phyloP scores from a whole-genome alignment of 2,113 vertebrate species.

The Tenrec ecaudatus region DNA sequence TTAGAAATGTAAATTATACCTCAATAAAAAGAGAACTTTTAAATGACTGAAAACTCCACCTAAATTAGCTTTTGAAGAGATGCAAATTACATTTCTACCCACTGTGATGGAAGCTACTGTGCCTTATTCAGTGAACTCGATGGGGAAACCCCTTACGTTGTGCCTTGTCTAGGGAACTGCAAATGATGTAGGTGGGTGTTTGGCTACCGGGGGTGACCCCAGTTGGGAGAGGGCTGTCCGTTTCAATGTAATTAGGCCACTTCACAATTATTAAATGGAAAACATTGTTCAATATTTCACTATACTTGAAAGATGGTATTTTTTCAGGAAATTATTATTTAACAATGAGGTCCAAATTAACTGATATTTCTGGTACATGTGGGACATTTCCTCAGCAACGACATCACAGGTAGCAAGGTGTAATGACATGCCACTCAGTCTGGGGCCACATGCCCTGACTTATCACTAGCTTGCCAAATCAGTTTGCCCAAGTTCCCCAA shows the following conservation, averaged over 20 bases:
- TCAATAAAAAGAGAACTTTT: conserved; percentile 26
- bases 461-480: not conserved
- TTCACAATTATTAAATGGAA: not conserved
- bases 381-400: not conserved
- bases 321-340: conserved; percentile 1
- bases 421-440: not conserved
- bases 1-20: not conserved
- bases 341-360: not conserved
- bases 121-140: not conserved
- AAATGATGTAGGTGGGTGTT: not conserved
- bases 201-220: not conserved
- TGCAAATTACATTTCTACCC: not conserved
- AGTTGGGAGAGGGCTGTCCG: not conserved
- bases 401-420: not conserved
- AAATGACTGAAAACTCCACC: not conserved
- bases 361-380: not conserved
- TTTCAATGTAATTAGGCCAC: not conserved
- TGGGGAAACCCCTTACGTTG: too few relatives aligned
- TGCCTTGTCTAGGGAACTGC: not conserved
- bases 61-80: not conserved
- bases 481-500: not conserved
- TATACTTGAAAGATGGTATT: not conserved
- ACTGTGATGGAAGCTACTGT: too few relatives aligned
- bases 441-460: not conserved
- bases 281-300: not conserved